Evolutionary conservation across 2,888 invertebrate species (phyloP).

Genomic region (Cabera pusaria): DNA sequence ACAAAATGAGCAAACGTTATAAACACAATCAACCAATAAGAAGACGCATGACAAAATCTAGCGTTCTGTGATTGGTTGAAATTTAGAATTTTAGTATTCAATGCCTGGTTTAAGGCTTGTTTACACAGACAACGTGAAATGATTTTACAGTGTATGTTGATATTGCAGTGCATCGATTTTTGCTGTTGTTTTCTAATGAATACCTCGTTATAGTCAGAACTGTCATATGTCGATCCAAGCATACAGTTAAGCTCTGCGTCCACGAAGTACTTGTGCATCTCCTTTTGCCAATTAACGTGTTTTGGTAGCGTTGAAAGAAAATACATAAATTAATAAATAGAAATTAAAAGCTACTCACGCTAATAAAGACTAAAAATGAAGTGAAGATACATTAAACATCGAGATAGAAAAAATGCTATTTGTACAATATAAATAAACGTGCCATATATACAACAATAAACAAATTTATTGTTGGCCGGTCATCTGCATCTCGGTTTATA

Average conservation of each 20-base stretch:
- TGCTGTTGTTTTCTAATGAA: slow-evolving; percentile 37
- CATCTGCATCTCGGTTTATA: no score
- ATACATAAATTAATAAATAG: slow-evolving; percentile 65
- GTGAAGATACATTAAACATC: slow-evolving; percentile 6
- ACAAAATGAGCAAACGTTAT: slow-evolving; percentile 6
- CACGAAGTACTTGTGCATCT: slow-evolving; percentile 92
- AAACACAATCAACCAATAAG: slow-evolving; percentile 13
- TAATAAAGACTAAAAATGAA: slow-evolving; percentile 22
- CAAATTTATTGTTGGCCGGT: no score
- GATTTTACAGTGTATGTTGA: slow-evolving; percentile 32
- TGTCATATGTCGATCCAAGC: slow-evolving; percentile 86
- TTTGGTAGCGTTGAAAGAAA: slow-evolving; percentile 78
- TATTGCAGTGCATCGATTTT: slow-evolving; percentile 29
- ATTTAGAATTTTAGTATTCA: no score
- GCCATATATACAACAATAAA: slow-evolving; percentile 20
- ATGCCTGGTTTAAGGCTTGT: slow-evolving; percentile 18
- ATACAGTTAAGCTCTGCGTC: slow-evolving; percentile 91
- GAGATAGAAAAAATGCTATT: slow-evolving; percentile 1
- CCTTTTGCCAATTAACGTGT: slow-evolving; percentile 84
- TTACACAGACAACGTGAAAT: slow-evolving; percentile 33
- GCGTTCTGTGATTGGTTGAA: slow-evolving; percentile 15
- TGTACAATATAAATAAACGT: slow-evolving; percentile 29
- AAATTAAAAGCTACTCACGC: slow-evolving; percentile 32
- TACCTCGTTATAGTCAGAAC: slow-evolving; percentile 79
- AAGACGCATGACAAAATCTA: neutral